phyloP scores from a whole-genome alignment of 2,888 invertebrate species.

The Octodonta nipae region DNA sequence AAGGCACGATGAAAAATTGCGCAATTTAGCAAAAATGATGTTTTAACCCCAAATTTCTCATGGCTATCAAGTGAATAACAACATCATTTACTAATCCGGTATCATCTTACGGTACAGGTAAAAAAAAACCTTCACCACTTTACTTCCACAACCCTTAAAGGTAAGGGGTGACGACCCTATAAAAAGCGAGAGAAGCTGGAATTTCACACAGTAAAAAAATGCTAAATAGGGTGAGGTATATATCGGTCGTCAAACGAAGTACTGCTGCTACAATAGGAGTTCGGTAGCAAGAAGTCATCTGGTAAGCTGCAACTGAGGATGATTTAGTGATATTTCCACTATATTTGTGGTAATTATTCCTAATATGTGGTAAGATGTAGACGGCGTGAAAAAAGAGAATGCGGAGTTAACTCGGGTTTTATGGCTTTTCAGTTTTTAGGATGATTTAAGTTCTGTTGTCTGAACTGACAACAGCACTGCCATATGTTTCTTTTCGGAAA shows the following conservation, averaged over 20 bases:
- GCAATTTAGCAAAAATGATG: conserved; percentile 23
- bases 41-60: conserved; percentile 26
- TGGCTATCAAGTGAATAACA: conserved; percentile 24
- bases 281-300: conserved; percentile 6
- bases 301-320: conserved; percentile 13
- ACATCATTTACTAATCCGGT: conserved; percentile 31
- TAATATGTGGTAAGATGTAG: conserved; percentile 31
- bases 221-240: conserved; percentile 13
- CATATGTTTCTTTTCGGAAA: too few relatives aligned
- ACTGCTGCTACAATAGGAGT: too few relatives aligned
- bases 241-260: conserved; percentile 5
- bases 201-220: conserved; percentile 31
- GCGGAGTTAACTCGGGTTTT: too few relatives aligned
- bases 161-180: conserved; percentile 24
- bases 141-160: conserved; percentile 20
- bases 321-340: conserved; percentile 24
- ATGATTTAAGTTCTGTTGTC: too few relatives aligned
- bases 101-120: conserved; percentile 30
- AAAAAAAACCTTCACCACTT: conserved; percentile 19
- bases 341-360: conserved; percentile 32
- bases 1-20: conserved; percentile 20
- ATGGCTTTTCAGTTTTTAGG: too few relatives aligned
- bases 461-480: too few relatives aligned
- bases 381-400: conserved; percentile 8
- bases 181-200: conserved; percentile 29